Evolutionary conservation across 2,113 vertebrate genomes (phyloP), one percentile per base, ranked within the genome.

Genomic region (Bolborhynchus lineola): DNA sequence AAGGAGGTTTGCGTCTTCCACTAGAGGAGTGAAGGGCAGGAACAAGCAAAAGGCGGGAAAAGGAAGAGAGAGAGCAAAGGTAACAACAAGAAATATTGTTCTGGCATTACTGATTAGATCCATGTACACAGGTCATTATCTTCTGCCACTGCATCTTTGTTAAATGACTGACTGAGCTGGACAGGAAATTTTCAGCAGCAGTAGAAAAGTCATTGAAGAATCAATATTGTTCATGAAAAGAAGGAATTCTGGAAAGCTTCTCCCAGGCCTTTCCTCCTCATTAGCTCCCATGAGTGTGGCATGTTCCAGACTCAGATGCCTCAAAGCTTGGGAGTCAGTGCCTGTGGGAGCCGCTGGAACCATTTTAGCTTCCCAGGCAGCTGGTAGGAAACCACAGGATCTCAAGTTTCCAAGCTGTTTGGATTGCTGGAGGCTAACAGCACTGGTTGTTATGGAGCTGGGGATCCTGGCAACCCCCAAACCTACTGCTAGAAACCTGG

Each of bases 381-480:
- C 52, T 91, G 33, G 44, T 16, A 59, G 44, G 50, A 65, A 91
- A 67, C 44, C 41, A 49, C 72, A 75, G 65, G 91, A 91, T 42
- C 62, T 76, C 47, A 44, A 68, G 42, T 89, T 94, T 88, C 65
- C 69, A 81, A 69, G 72, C 65, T 92, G 69, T 90, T 95, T 92
- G 69, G 75, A 64, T 86, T 95, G 50, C 72, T 76, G 64, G 33
- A 93, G 80, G 37, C 57, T 89, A 76, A 92, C 81, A 93, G 44
- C 71, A 37, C 50, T 91, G 74, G 83, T 97, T 95, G 95, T 93
- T 92, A 89, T 60, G 74, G 89, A 82, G 77, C 86, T 3, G 2
- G n/a, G 42, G 80, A 86, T 80, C 76, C 53, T 92, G 86, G 77
- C 76, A 96, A 88, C 88, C 80, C 26, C 93, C 72, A 95, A 25